Conservation (phyloP, 1,140 invertebrate species). For the Hydropsyche tenuis region DNA sequence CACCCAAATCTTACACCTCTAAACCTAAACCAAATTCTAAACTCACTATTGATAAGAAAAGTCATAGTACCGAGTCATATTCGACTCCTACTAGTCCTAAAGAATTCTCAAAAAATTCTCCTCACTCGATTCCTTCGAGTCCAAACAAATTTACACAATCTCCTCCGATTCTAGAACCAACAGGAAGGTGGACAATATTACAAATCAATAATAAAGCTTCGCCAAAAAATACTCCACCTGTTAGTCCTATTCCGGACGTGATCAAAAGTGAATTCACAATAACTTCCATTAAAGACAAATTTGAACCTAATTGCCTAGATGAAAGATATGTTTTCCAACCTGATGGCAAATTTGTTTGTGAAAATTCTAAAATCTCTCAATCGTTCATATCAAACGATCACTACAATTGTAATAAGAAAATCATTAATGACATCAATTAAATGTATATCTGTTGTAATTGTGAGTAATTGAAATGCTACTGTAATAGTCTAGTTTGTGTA, state of each 20-base stretch:
- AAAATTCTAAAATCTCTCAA: slow-evolving; percentile 29
- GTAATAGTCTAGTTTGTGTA: too few species aligned
- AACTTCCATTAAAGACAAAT: slow-evolving; percentile 39
- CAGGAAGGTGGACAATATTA: slow-evolving; percentile 47
- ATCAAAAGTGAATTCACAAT: slow-evolving; percentile 39
- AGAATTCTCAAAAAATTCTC: not conserved
- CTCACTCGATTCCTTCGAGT: slow-evolving; percentile 16
- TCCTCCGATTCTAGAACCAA: slow-evolving; percentile 45
- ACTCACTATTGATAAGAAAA: not conserved
- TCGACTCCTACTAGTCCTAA: not conserved
- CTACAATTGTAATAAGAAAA: slow-evolving; percentile 53
- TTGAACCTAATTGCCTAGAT: slow-evolving; percentile 41
- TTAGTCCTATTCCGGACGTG: slow-evolving; percentile 42
- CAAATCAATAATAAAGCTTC: slow-evolving; percentile 46
- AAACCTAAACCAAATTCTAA: not conserved
- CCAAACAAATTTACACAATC: slow-evolving; percentile 40
- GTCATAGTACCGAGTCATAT: not conserved
- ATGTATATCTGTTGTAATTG: not conserved
- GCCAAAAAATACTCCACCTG: slow-evolving; percentile 32
- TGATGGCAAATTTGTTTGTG: slow-evolving; percentile 25
- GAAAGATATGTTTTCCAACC: slow-evolving; percentile 44
- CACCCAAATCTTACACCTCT: slow-evolving; percentile 36
- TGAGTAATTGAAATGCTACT: slow-evolving; percentile 1
- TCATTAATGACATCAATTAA: slow-evolving; percentile 41
- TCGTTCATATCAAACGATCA: slow-evolving; percentile 52